These are phyloP conservation scores for Eledone cirrhosa DNA, from an alignment of 2,888 invertebrate species.

Conservation along the genomic window DNA sequence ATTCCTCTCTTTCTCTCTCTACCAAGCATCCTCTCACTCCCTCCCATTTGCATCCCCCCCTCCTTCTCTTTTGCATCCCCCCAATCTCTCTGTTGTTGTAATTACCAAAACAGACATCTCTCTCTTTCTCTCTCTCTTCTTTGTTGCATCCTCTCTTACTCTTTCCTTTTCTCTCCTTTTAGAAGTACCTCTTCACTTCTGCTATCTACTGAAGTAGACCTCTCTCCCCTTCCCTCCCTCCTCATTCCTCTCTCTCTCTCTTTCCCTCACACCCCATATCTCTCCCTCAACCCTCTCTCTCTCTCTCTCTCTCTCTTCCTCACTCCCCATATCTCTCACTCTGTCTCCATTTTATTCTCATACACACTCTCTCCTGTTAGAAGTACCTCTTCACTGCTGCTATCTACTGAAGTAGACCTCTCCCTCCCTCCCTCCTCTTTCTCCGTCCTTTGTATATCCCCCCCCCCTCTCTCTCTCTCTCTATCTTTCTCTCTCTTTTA, in stretches of 20 bases:
- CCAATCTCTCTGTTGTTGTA: too few species aligned
- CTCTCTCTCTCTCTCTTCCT: background rate
- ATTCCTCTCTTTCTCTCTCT: background rate
- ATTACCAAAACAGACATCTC: too few species aligned
- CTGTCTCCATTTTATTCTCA: background rate
- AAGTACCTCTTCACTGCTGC: background rate
- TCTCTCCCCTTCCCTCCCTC: background rate
- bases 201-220: background rate
- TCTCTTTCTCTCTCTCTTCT: slow-evolving; percentile 27
- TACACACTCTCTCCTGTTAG: slow-evolving; percentile 20
- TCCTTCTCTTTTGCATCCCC: too few species aligned
- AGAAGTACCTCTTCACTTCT: background rate
- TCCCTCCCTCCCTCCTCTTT: background rate
- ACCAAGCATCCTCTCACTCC: background rate
- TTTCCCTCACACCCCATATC: background rate
- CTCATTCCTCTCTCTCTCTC: background rate
- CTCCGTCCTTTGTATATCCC: background rate
- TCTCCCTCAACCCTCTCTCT: background rate
- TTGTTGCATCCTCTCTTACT: slow-evolving; percentile 26
- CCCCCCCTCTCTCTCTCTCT: slow-evolving; percentile 32
- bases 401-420: background rate
- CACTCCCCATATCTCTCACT: background rate
- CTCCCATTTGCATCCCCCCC: background rate
- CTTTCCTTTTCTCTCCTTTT: slow-evolving; percentile 21
- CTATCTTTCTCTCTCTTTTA: background rate